Conservation (phyloP, 1,140 invertebrate species). For the Solenopsis invicta region DNA sequence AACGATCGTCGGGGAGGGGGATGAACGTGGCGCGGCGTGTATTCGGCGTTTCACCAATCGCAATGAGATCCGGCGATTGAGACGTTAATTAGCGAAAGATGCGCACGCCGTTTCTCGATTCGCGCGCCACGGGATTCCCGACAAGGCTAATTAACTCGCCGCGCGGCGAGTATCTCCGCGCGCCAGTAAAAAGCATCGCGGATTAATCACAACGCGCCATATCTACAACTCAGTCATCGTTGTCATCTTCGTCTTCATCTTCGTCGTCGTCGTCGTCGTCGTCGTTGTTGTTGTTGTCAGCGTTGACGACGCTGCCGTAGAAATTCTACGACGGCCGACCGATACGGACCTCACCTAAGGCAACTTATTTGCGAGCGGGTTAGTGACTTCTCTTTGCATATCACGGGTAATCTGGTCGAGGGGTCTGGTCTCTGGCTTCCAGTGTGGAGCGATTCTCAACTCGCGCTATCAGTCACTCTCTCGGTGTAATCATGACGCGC, state of each 20-base stretch:
- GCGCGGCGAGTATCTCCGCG: conserved; percentile 30
- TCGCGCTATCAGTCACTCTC: conserved; percentile 51
- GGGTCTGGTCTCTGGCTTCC: conserved; percentile 40
- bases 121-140: conserved; percentile 19
- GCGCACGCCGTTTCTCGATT: conserved; percentile 26
- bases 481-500: conserved; percentile 52
- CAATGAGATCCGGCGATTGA: conserved; percentile 71
- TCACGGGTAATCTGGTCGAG: conserved; percentile 43
- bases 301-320: not conserved
- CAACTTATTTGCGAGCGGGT: conserved; percentile 48
- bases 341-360: conserved; percentile 47
- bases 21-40: conserved; percentile 8
- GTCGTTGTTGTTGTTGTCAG: not conserved
- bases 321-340: conserved; percentile 39
- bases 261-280: not conserved
- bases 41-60: conserved; percentile 60
- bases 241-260: not conserved
- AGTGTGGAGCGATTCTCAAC: conserved; percentile 24
- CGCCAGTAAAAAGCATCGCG: conserved; percentile 53
- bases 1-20: not conserved
- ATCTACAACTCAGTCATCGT: not conserved
- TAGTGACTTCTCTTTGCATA: conserved; percentile 72
- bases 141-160: conserved; percentile 69
- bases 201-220: conserved; percentile 66
- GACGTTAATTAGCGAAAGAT: conserved; percentile 75